phyloP scores from a whole-genome alignment of 1,140 invertebrate genomes.

The Cheumatopsyche charites region DNA sequence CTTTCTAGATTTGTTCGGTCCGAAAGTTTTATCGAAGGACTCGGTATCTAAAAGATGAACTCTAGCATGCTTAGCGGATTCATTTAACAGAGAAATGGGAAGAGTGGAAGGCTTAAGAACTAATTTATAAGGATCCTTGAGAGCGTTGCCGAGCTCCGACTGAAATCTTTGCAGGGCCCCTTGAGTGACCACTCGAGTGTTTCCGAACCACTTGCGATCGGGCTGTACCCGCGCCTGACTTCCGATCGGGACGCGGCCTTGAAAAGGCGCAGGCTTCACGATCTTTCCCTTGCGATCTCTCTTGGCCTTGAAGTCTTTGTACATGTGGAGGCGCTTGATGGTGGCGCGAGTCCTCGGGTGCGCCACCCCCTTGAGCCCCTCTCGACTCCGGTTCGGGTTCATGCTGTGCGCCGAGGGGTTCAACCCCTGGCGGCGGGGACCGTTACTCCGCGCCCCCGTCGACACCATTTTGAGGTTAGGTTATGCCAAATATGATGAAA shows the following conservation, averaged over 20 bases:
- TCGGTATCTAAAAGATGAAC: slow-evolving; percentile 97
- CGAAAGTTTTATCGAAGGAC: slow-evolving; percentile 93
- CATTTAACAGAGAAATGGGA: slow-evolving; percentile 93
- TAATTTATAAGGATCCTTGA: slow-evolving; percentile 97
- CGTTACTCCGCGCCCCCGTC: slow-evolving; percentile 66
- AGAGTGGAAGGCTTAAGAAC: slow-evolving; percentile 96
- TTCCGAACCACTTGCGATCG: slow-evolving; percentile 98
- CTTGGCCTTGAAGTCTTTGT: slow-evolving; percentile 95
- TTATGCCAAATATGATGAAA: no score
- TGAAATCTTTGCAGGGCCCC: slow-evolving; percentile 96
- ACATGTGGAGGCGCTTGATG: slow-evolving; percentile 97
- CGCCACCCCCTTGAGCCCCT: slow-evolving; percentile 82
- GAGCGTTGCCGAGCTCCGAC: slow-evolving; percentile 90
- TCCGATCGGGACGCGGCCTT: slow-evolving; percentile 87
- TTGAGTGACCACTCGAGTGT: slow-evolving; percentile 90
- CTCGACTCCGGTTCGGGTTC: slow-evolving; percentile 81
- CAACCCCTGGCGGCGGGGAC: slow-evolving; percentile 76
- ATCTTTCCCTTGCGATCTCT: slow-evolving; percentile 92
- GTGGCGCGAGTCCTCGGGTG: slow-evolving; percentile 89
- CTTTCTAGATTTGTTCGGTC: slow-evolving; percentile 92
- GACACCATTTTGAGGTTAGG: slow-evolving; percentile 3
- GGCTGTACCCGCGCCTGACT: slow-evolving; percentile 94
- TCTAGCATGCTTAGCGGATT: slow-evolving; percentile 87
- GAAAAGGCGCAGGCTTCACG: slow-evolving; percentile 91
- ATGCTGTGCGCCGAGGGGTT: slow-evolving; percentile 84